A percentile compares a stretch with the other conserved stretches of the same genome.
These are phyloP conservation scores for Heteronetta atricapilla DNA, from an alignment of 2,113 vertebrate genomes.

Conservation along the genomic window DNA sequence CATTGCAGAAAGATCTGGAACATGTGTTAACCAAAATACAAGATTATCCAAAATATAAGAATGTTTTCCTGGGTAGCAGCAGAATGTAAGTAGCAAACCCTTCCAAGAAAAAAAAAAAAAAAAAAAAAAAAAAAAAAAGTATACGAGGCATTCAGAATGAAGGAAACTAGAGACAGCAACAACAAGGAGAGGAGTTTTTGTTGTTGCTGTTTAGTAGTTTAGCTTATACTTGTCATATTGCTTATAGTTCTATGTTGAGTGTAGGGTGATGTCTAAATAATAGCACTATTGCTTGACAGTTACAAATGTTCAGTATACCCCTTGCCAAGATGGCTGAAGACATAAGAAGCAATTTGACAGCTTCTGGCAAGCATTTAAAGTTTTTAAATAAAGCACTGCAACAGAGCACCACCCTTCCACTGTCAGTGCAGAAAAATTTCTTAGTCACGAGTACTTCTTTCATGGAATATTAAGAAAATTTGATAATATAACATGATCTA, in stretches of 20 bases:
- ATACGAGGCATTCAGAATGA: neutral
- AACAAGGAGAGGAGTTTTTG: neutral
- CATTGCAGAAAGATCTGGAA: neutral
- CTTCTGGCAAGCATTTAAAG: neutral
- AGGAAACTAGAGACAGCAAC: neutral
- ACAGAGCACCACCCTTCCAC: neutral
- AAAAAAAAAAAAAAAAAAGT: neutral
- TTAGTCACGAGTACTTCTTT: neutral
- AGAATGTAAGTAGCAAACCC: neutral
- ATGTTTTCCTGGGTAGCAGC: accelerated
- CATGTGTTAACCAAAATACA: neutral
- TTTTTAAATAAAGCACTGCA: neutral
- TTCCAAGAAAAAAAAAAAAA: neutral
- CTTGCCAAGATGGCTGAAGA: neutral
- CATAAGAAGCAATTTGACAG: neutral
- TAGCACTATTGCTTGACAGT: neutral
- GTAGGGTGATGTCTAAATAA: neutral
- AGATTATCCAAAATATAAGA: neutral
- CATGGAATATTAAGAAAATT: neutral
- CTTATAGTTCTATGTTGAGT: neutral
- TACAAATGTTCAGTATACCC: neutral
- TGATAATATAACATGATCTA: neutral
- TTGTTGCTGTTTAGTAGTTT: neutral
- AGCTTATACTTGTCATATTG: neutral
- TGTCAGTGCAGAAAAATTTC: neutral